Conservation (phyloP, 2,888 invertebrate species). For the Andrena marginata region DNA sequence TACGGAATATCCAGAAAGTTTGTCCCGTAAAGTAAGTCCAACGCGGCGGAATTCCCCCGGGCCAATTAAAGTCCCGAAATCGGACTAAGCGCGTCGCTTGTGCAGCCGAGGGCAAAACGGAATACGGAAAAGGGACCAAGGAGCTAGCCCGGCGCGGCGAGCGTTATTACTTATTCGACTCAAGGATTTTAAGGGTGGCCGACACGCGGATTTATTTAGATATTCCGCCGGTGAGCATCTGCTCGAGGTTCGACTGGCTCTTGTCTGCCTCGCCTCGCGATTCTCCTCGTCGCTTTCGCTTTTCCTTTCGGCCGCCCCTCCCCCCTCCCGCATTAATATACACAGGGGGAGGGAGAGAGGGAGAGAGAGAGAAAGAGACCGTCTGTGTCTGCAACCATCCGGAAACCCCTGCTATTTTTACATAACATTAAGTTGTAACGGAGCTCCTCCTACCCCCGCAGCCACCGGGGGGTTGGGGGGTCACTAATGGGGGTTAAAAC, state of each 20-base stretch:
- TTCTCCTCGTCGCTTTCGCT: constrained; percentile 35
- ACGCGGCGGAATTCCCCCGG: constrained; percentile 70
- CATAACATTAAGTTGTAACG: constrained; percentile 79
- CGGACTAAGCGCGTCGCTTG: constrained; percentile 76
- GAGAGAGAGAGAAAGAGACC: constrained; percentile 4
- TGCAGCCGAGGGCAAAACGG: constrained; percentile 69
- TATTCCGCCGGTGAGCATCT: constrained; percentile 81
- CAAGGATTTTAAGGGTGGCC: constrained; percentile 74
- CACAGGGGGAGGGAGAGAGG: constrained; percentile 41
- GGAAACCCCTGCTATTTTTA: constrained; percentile 78
- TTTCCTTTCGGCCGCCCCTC: constrained; percentile 60
- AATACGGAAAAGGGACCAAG: constrained; percentile 45
- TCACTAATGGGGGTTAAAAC: constrained; percentile 83
- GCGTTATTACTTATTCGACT: constrained; percentile 83
- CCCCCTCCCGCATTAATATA: constrained; percentile 77
- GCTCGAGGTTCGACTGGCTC: constrained; percentile 75
- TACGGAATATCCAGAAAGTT: constrained; percentile 75
- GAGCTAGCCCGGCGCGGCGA: constrained; percentile 50
- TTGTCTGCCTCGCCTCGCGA: constrained; percentile 39
- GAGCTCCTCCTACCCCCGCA: constrained; percentile 13
- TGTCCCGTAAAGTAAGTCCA: constrained; percentile 73
- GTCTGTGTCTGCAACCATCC: constrained; percentile 40
- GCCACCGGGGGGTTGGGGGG: constrained; percentile 56
- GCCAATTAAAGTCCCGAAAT: constrained; percentile 82
- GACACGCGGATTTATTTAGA: constrained; percentile 81